Conservation (phyloP, 2,113 vertebrate genomes). For the Apodemus speciosus region DNA sequence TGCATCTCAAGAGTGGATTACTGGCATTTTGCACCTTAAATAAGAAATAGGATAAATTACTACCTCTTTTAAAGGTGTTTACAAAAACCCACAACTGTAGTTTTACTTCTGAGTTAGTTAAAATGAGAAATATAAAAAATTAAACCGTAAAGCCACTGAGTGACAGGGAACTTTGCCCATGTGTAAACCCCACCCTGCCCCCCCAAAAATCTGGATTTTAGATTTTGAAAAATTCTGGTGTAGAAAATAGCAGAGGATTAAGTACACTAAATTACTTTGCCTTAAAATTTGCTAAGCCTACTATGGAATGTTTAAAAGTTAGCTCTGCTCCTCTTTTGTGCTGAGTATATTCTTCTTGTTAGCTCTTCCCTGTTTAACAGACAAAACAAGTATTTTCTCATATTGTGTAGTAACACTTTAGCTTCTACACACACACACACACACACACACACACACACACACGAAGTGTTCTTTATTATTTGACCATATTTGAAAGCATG, state of each 20-base stretch:
- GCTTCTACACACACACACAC: background rate
- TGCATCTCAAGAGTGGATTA: conserved; percentile 71
- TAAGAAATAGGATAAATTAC: conserved; percentile 64
- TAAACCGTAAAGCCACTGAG: conserved; percentile 12
- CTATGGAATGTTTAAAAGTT: background rate
- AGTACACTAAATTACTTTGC: background rate
- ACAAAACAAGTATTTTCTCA: background rate
- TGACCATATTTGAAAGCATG: background rate
- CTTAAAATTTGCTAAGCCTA: conserved; percentile 18
- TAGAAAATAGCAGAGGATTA: conserved; percentile 31
- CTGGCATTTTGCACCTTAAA: conserved; percentile 73
- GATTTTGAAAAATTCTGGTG: conserved; percentile 36
- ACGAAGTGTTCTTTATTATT: conserved; percentile 38
- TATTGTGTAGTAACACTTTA: background rate
- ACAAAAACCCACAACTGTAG: background rate
- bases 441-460: too few relatives aligned
- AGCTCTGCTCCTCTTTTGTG: conserved; percentile 22
- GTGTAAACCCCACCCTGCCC: background rate
- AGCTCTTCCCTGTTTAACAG: conserved; percentile 46
- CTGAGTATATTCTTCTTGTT: background rate
- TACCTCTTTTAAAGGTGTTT: conserved; percentile 49
- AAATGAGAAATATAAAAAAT: conserved; percentile 17
- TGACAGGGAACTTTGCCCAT: background rate
- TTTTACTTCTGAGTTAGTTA: conserved; percentile 13
- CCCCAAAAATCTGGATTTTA: conserved; percentile 32